A percentile compares a stretch with the other conserved stretches of the same genome.
Evolutionary conservation across 2,888 invertebrate species (phyloP).

Genomic region (Dasysyrphus albostriatus): DNA sequence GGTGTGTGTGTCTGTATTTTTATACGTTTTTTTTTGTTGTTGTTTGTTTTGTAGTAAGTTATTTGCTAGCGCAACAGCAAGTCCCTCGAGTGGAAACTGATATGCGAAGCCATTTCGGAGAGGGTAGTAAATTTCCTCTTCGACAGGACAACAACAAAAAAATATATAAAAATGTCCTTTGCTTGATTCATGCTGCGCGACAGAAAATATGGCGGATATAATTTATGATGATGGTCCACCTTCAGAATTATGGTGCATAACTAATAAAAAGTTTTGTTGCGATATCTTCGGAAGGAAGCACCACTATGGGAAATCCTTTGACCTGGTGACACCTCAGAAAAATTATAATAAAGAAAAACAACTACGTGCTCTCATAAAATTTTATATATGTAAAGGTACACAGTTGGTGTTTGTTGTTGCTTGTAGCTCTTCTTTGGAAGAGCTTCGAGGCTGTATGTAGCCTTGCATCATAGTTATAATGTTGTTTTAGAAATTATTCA

Average conservation of each 20-base stretch:
- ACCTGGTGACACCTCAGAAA: constrained; percentile 35
- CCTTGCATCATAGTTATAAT: constrained; percentile 22
- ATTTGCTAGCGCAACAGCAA: constrained; percentile 26
- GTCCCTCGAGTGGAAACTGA: constrained; percentile 55
- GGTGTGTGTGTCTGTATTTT: constrained; percentile 8
- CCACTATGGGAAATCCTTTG: constrained; percentile 48
- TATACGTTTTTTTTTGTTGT: constrained; percentile 15
- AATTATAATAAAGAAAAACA: constrained; percentile 22
- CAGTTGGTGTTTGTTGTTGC: not conserved
- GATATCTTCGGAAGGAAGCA: constrained; percentile 32
- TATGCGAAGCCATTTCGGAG: constrained; percentile 58
- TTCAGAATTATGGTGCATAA: constrained; percentile 47
- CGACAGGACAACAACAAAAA: constrained; percentile 31
- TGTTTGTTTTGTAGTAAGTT: constrained; percentile 22
- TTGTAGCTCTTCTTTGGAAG: not conserved
- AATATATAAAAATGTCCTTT: constrained; percentile 23
- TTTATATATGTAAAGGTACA: not conserved
- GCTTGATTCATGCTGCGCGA: constrained; percentile 52
- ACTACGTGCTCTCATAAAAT: constrained; percentile 31
- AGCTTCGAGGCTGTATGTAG: not conserved
- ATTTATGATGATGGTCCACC: constrained; percentile 60
- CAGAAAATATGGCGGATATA: constrained; percentile 33
- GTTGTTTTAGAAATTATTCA: constrained; percentile 56
- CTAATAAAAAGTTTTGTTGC: constrained; percentile 34
- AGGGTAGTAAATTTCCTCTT: constrained; percentile 55